Evolutionary conservation across 2,113 vertebrate genomes (phyloP).

Genomic region (Arenaria interpres): DNA sequence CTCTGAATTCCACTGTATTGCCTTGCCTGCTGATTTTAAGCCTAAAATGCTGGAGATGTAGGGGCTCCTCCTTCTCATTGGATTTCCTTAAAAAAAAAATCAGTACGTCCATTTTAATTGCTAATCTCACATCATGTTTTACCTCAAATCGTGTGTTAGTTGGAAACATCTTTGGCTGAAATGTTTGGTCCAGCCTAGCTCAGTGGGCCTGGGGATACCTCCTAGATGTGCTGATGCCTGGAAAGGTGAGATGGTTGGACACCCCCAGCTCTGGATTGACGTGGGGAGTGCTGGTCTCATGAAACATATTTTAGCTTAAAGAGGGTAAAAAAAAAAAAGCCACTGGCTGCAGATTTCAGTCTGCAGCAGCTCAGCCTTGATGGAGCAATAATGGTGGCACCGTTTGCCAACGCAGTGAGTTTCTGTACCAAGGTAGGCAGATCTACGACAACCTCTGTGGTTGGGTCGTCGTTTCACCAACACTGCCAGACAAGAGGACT

Average conservation of each 20-base stretch:
- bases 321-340: background rate
- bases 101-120: accelerated
- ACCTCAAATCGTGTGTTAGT: background rate
- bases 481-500: background rate
- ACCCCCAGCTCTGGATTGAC: background rate
- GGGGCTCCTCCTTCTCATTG: background rate
- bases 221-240: background rate
- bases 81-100: background rate
- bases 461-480: background rate
- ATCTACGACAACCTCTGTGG: background rate
- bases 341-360: background rate
- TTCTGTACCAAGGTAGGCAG: background rate
- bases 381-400: background rate
- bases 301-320: background rate
- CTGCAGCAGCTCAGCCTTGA: background rate
- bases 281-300: background rate
- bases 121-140: background rate
- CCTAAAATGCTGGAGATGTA: background rate
- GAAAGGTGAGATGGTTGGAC: background rate
- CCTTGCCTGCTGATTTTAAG: background rate
- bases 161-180: background rate
- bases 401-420: accelerated
- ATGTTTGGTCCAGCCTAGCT: background rate
- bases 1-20: background rate
- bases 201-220: background rate